Evolutionary conservation across 2,113 vertebrate genomes (phyloP).

Genomic region (Stegostoma tigrinum): DNA sequence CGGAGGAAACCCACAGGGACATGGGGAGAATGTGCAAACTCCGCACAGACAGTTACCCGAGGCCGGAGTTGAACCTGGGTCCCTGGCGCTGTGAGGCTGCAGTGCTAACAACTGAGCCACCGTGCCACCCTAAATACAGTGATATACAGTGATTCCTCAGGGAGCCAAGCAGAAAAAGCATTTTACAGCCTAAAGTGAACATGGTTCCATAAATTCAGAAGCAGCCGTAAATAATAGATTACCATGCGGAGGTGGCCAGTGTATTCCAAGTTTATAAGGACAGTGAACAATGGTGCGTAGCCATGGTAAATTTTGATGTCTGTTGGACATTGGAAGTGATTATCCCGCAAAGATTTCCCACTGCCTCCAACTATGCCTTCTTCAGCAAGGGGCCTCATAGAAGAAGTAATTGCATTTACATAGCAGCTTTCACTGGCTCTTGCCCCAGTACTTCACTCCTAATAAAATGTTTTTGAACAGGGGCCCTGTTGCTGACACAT

Average conservation of each 20-base stretch:
- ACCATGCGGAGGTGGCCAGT: neutral
- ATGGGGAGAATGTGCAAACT: too few relatives aligned
- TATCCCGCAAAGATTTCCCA: neutral
- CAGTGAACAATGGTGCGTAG: neutral
- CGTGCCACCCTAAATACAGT: too few relatives aligned
- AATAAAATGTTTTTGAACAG: neutral
- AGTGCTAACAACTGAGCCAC: too few relatives aligned
- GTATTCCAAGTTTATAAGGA: neutral
- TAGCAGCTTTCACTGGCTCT: neutral
- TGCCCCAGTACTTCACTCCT: neutral
- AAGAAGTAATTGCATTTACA: neutral
- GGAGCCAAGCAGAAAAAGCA: neutral
- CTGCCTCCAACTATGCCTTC: neutral
- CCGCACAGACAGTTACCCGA: too few relatives aligned
- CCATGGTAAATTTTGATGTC: neutral
- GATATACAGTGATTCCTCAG: neutral
- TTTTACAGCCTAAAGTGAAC: neutral
- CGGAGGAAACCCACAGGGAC: too few relatives aligned
- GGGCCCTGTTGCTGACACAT: neutral
- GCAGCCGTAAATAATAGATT: slow-evolving; percentile 13
- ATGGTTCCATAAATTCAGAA: neutral
- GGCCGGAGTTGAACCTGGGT: too few relatives aligned
- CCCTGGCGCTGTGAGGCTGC: too few relatives aligned
- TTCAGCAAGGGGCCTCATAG: neutral
- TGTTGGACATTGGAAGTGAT: neutral